These are phyloP conservation scores for Monodelphis domestica DNA, from an alignment of 2,797 vertebrate genomes.

Conservation along the genomic window DNA sequence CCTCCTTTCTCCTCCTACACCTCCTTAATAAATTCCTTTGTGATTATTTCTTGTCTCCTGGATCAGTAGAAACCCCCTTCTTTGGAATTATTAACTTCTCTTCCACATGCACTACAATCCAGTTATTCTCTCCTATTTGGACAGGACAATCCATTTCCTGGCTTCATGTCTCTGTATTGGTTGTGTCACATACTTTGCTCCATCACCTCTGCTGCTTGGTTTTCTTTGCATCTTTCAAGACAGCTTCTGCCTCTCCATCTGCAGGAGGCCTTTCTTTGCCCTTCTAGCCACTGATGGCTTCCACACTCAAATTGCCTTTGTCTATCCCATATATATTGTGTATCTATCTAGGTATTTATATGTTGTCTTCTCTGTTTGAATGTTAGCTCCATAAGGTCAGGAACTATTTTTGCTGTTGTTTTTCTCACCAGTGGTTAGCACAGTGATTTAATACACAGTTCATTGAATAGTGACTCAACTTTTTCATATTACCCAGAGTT, in stretches of 20 bases:
- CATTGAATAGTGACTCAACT: neutral
- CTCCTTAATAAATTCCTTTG: neutral
- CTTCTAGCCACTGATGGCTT: neutral
- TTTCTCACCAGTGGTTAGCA: neutral
- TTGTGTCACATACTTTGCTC: neutral
- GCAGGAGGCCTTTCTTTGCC: neutral
- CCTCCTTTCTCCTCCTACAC: too few species aligned
- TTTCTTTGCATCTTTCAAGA: neutral
- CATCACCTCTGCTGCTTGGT: neutral
- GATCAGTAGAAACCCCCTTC: neutral
- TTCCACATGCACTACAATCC: neutral
- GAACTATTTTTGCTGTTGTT: neutral
- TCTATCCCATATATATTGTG: neutral
- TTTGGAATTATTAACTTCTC: neutral
- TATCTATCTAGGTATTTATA: neutral
- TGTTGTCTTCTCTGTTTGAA: neutral
- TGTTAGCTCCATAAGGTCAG: neutral
- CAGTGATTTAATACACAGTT: neutral
- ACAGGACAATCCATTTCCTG: neutral
- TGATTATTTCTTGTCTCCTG: neutral
- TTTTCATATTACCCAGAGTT: neutral
- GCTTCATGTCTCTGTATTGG: neutral
- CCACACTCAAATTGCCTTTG: neutral
- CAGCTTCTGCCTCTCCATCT: neutral
- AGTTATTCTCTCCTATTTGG: neutral